Base-by-base conservation (phyloP, 2,113 vertebrate species). In the Speoplatyrhinus poulsoni region DNA sequence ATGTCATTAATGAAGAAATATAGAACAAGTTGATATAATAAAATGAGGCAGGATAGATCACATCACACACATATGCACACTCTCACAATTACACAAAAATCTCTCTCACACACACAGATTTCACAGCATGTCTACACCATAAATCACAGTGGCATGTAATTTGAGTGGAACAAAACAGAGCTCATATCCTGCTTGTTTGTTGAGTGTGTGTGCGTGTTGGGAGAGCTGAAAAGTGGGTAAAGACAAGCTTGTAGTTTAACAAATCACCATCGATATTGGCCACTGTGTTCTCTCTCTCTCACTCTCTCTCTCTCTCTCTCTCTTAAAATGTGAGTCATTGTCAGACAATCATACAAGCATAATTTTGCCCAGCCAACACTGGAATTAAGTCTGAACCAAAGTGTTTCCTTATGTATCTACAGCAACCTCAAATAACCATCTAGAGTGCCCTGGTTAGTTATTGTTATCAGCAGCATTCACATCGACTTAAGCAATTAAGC, bases 141-240 rank as follows among this genome's bases (percentile, higher is more conserved):
- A 72, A 86, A 83, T 87, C 81, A 87, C 55, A 67, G 10, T 62
- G 11, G 63, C 75, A 55, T 82, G 81, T 77, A 78, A 82, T 84
- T 76, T 73, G 54, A 41, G 17, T 1, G 4, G 70, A 81, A 82
- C 75, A 26, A 65, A 85, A 75, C 62, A 80, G 52, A 77, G 15
- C 62, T 32, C 5, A 0, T 66, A 65, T 46, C 19, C 69, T 32
- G 36, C 36, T 41, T 41, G 36, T 41, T 41, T 41, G 36, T 41
- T 41, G 5, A 41, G 36, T 41, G 36, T 41, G 36, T 41, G 36
- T 41, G 36, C 36, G 36, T 8, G 36, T 8, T 41, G 1, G 26
- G 26, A 41, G 36, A 41, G 36, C 36, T 41, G 36, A 41, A 41
- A 26, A 26, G 26, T 26, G 26, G 4, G 36, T 41, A 41, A 41